phyloP scores from a whole-genome alignment of 2,113 vertebrate genomes.

The Cyprinodon tularosa region DNA sequence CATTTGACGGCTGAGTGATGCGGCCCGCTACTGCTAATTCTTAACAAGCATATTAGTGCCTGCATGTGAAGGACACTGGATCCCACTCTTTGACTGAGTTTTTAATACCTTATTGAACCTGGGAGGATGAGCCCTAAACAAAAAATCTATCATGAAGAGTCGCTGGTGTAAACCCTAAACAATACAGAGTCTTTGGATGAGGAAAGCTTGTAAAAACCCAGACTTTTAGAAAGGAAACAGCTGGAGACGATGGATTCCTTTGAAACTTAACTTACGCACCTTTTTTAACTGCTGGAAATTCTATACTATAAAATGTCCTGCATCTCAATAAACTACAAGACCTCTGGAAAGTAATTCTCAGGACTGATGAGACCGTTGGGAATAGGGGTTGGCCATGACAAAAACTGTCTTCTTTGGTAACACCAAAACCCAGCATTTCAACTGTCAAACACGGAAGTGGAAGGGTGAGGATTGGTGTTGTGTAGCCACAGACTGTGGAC shows the following conservation, averaged over 20 bases:
- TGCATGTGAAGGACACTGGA: conserved; percentile 6
- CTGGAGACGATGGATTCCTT: background rate
- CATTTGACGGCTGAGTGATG: conserved; percentile 42
- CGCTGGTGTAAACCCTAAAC: background rate
- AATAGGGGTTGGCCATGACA: no score
- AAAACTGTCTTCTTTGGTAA: no score
- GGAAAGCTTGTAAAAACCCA: no score
- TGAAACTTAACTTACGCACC: no score
- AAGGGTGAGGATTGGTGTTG: no score
- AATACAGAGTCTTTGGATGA: background rate
- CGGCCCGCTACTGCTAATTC: conserved; percentile 11
- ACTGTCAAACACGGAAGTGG: no score
- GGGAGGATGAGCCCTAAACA: background rate
- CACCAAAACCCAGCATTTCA: no score
- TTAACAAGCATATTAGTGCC: conserved; percentile 25
- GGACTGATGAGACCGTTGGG: no score
- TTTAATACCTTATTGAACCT: background rate
- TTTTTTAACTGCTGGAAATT: background rate
- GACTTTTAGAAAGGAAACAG: background rate
- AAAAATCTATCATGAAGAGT: background rate
- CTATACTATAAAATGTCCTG: background rate
- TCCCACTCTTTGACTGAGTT: background rate
- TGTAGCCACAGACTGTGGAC: no score
- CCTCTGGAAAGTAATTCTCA: no score
- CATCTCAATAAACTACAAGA: no score